phyloP scores from a whole-genome alignment of 2,797 vertebrate genomes.

The Melanotaenia parkinsoni region DNA sequence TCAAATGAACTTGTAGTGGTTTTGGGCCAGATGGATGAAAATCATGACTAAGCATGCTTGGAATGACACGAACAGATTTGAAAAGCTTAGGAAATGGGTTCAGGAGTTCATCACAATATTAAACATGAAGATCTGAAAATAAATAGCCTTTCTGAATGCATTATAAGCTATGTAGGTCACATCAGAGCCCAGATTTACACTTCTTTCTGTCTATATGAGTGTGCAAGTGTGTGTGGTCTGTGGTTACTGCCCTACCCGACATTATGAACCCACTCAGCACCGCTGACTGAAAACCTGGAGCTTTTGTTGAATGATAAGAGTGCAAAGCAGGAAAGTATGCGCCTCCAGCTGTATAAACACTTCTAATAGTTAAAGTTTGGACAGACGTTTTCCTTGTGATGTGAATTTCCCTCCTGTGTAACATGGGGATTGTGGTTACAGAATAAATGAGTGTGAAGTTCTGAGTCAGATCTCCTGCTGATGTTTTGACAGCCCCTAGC shows the following conservation, averaged over 20 bases:
- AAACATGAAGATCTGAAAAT: conserved; percentile 12
- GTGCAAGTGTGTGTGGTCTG: conserved; percentile 43
- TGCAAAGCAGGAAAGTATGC: conserved; percentile 45
- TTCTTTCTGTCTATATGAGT: neutral
- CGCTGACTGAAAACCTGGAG: conserved; percentile 42
- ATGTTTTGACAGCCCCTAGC: conserved; percentile 47
- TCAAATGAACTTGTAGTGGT: conserved; percentile 40
- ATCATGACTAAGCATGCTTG: conserved; percentile 3
- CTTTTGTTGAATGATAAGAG: conserved; percentile 62
- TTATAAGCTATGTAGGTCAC: conserved; percentile 6
- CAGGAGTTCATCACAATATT: neutral
- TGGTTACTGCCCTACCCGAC: conserved; percentile 28
- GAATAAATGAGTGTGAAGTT: conserved; percentile 50
- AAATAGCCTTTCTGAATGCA: conserved; percentile 12
- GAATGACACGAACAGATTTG: conserved; percentile 6
- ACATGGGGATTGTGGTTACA: conserved; percentile 19
- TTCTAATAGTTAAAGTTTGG: conserved; percentile 31
- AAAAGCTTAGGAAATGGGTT: conserved; percentile 8
- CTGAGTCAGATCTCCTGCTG: conserved; percentile 41
- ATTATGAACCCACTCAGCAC: conserved; percentile 27
- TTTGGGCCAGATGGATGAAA: conserved; percentile 27
- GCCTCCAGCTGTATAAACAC: conserved; percentile 75
- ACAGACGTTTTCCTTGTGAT: conserved; percentile 28
- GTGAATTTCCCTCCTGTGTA: conserved; percentile 25
- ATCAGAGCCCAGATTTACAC: conserved; percentile 11